phyloP scores from a whole-genome alignment of 2,888 invertebrate species.

The Petrolisthes manimaculis region DNA sequence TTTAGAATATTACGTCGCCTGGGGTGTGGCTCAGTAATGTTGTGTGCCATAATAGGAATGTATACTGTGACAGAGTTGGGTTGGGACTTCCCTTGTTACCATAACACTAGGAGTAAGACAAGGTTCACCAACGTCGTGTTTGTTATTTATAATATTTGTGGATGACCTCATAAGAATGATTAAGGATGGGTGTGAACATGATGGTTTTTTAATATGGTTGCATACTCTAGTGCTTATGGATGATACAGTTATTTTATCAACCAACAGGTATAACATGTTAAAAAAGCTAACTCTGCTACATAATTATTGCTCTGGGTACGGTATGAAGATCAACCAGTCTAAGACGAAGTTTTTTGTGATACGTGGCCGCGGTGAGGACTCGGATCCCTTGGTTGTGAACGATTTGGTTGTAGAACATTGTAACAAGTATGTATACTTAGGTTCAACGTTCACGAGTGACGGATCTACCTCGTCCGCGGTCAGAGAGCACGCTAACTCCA shows the following conservation, averaged over 20 bases:
- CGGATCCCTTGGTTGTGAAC: not conserved
- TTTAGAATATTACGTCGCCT: not conserved
- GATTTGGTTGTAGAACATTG: slow-evolving; percentile 30
- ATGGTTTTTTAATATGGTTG: slow-evolving; percentile 3
- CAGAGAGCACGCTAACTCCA: slow-evolving; percentile 6
- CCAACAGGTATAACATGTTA: not conserved
- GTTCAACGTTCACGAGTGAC: slow-evolving; percentile 22
- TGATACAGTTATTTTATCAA: slow-evolving; percentile 15
- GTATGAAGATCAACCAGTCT: slow-evolving; percentile 22
- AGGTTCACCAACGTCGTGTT: slow-evolving; percentile 3
- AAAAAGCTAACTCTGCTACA: not conserved
- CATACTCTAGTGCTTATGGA: slow-evolving; percentile 1
- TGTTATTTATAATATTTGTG: not conserved
- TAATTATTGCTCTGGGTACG: not conserved
- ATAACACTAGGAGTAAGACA: slow-evolving; percentile 29
- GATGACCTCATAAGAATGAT: slow-evolving; percentile 20
- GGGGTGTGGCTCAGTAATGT: slow-evolving; percentile 16
- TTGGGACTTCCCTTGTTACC: not conserved
- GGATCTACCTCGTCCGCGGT: slow-evolving; percentile 20
- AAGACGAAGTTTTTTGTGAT: slow-evolving; percentile 19
- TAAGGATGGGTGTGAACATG: not conserved
- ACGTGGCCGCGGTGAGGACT: not conserved
- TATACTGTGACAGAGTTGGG: not conserved
- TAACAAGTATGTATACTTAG: slow-evolving; percentile 9
- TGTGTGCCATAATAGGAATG: not conserved